Evolutionary conservation across 2,888 invertebrate genomes (phyloP), one percentile per base, ranked within the genome.

Genomic region (Hirtodrosophila confusa): DNA sequence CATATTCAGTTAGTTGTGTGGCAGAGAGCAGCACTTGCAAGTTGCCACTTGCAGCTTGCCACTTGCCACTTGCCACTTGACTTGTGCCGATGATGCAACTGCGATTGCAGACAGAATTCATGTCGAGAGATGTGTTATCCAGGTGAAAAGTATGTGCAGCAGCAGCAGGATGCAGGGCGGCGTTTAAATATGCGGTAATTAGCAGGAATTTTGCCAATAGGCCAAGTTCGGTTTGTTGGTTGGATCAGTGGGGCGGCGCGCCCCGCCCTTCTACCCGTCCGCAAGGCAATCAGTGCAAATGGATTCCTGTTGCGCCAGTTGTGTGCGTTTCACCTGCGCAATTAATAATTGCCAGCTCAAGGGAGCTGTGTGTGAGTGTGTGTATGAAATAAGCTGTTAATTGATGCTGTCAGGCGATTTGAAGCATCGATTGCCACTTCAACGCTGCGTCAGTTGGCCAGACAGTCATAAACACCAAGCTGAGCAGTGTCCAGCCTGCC

Each of bases 1-100:
- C 72, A 82, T 85, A 82, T 87, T 87, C 88, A 85, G 88, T 75
- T 72, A 77, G 78, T 69, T 80, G 78, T 62, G 65, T 24, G 23
- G 45, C 44, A 24, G n/a, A 37, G 9, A 40, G 12, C 35, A 43
- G 24, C n/a, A 39, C 55, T 55, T 67, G 27, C 57, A 24, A 39
- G 37, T 47, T 58, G 36, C 68, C 44, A 53, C 47, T 40, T 50
- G 23, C 58, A 35, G 51, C 51, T 58, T 54, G 23, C 58, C 40
- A 58, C 51, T 58, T 54, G 40, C 60, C 49, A 37, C 41, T 47
- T 70, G 51, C 48, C 61, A 74, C 36, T 69, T 55, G 47, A 55
- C 61, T 56, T 55, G 48, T 55, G 70, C 50, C 71, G 43, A 63
- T 71, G 55, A 47, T 69, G 68, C 67, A 72, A 47, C 53, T 69